A percentile compares a stretch with the other conserved stretches of the same genome.
phyloP scores from a whole-genome alignment of 2,888 invertebrate species.

The Chymomyza procnemis region DNA sequence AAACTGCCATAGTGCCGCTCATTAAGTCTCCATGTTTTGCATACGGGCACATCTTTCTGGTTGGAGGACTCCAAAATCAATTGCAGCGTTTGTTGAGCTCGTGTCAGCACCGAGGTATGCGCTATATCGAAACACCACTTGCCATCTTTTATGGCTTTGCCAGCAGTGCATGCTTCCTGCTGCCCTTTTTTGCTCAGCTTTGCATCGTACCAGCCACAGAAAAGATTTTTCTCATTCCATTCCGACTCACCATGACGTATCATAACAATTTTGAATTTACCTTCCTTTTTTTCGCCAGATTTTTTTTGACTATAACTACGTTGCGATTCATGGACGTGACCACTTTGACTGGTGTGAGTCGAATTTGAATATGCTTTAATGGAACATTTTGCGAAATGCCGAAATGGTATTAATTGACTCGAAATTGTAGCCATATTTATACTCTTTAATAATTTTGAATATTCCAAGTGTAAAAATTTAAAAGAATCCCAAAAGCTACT shows the following conservation, averaged over 20 bases:
- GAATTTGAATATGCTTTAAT: neutral
- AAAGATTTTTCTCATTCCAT: slow-evolving; percentile 87
- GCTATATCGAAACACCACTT: slow-evolving; percentile 88
- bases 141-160: slow-evolving; percentile 87
- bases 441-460: no score
- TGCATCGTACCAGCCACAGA: slow-evolving; percentile 87
- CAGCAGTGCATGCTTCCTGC: slow-evolving; percentile 81
- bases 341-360: no score
- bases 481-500: no score
- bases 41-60: slow-evolving; percentile 83
- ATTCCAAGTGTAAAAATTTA: no score
- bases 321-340: no score
- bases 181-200: slow-evolving; percentile 83
- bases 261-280: slow-evolving; percentile 84
- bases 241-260: slow-evolving; percentile 87
- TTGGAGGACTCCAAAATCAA: slow-evolving; percentile 83
- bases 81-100: slow-evolving; percentile 88
- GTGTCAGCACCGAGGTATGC: slow-evolving; percentile 88
- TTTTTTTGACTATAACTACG: neutral
- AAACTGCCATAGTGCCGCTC: slow-evolving; percentile 93
- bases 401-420: neutral
- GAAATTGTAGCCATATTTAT: neutral
- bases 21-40: slow-evolving; percentile 90
- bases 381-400: neutral
- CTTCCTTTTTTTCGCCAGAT: slow-evolving; percentile 12